Evolutionary conservation across 2,888 invertebrate genomes (phyloP).

Genomic region (Coenonympha arcania): DNA sequence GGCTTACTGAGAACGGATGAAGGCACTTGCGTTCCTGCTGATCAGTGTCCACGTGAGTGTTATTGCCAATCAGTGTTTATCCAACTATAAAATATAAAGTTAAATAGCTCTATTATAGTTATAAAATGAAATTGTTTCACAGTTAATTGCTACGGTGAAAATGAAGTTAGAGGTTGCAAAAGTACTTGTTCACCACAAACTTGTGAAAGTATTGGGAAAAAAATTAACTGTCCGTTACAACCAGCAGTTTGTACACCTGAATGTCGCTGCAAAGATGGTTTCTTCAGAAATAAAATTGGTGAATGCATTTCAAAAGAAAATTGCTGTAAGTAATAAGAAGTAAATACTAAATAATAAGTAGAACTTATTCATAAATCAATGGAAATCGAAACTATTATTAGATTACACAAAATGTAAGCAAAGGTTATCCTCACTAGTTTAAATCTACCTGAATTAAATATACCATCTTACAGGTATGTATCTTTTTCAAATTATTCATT

Average conservation of each 20-base stretch:
- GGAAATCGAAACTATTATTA: no score
- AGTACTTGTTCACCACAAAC: constrained; percentile 25
- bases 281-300: constrained; percentile 31
- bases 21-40: constrained; percentile 30
- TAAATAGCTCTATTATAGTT: no score
- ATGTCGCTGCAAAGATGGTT: constrained; percentile 39
- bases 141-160: not conserved
- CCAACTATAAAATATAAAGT: no score
- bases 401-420: no score
- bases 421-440: no score
- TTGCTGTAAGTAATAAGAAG: constrained; percentile 39
- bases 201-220: constrained; percentile 31
- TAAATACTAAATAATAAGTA: no score
- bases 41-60: constrained; percentile 35
- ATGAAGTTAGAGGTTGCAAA: not conserved
- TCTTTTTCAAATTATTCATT: no score
- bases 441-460: no score
- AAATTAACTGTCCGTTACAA: constrained; percentile 23
- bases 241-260: constrained; percentile 21
- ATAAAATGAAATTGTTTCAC: no score
- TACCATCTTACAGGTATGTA: no score
- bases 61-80: not conserved
- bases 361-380: no score
- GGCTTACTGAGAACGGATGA: constrained; percentile 24
- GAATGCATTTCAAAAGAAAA: constrained; percentile 31